Percentiles rank a stretch among this genome's conserved stretches.
Evolutionary conservation across 1,140 invertebrate species (phyloP).

Genomic region (Psilanteris sp.): DNA sequence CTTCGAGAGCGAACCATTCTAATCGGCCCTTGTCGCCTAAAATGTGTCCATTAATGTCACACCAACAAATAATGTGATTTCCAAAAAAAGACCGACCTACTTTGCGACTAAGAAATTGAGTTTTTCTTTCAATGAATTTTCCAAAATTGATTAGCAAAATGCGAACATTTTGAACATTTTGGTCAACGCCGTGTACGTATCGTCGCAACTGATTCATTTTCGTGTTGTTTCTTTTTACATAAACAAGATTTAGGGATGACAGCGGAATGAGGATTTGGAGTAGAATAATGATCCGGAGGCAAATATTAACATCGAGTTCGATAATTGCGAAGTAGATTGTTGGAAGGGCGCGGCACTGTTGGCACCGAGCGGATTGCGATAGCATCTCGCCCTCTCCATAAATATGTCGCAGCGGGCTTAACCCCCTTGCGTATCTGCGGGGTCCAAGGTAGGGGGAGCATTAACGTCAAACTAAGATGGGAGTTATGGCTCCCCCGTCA

Average conservation of each 20-base stretch:
- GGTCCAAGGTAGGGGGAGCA: slow-evolving; percentile 77
- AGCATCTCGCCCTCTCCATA: slow-evolving; percentile 80
- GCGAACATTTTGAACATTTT: too few species aligned
- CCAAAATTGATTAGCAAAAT: too few species aligned
- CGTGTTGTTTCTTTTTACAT: neutral
- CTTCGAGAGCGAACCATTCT: slow-evolving; percentile 26
- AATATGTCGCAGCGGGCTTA: slow-evolving; percentile 80
- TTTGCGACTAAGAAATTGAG: too few species aligned
- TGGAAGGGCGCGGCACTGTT: slow-evolving; percentile 68
- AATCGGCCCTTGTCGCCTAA: slow-evolving; percentile 24
- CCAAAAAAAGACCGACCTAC: neutral
- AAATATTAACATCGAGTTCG: slow-evolving; percentile 79
- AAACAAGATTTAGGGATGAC: neutral
- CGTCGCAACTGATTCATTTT: too few species aligned
- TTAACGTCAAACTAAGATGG: slow-evolving; percentile 80
- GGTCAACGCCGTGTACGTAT: too few species aligned
- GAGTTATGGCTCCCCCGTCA: slow-evolving; percentile 81
- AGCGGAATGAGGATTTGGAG: slow-evolving; percentile 21
- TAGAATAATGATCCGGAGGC: slow-evolving; percentile 70
- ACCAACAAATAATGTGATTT: slow-evolving; percentile 7
- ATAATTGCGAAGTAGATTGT: slow-evolving; percentile 80
- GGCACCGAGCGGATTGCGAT: slow-evolving; percentile 73
- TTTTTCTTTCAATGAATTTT: too few species aligned
- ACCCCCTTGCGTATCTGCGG: slow-evolving; percentile 75
- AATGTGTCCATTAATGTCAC: slow-evolving; percentile 40